phyloP scores from a whole-genome alignment of 2,113 vertebrate species.

The Columbina picui region DNA sequence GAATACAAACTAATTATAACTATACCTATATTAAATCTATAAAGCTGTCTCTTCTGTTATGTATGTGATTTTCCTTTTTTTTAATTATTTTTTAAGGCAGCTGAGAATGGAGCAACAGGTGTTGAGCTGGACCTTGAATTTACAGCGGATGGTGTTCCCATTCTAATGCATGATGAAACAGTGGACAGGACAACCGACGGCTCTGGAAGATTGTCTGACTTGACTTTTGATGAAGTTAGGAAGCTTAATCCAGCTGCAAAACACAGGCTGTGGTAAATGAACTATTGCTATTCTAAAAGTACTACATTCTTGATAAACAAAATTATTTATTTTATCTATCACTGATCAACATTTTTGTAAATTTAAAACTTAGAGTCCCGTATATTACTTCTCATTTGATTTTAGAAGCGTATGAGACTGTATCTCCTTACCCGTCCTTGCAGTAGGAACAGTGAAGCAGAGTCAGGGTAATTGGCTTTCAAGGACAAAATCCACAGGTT shows the following conservation, averaged over 20 bases:
- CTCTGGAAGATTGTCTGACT: slow-evolving; percentile 81
- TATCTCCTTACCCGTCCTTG: background rate
- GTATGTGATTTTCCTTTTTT: background rate
- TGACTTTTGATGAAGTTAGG: slow-evolving; percentile 84
- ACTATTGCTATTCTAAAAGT: background rate
- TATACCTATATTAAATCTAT: background rate
- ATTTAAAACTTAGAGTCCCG: background rate
- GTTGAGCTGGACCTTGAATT: slow-evolving; percentile 97
- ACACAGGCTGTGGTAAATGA: slow-evolving; percentile 85
- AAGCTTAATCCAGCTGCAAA: slow-evolving; percentile 91
- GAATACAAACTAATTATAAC: background rate
- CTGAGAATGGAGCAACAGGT: slow-evolving; percentile 88
- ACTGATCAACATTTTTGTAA: background rate
- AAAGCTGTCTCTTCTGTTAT: background rate
- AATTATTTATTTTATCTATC: background rate
- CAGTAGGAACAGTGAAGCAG: background rate
- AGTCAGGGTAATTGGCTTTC: background rate
- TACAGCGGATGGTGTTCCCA: slow-evolving; percentile 88
- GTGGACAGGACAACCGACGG: slow-evolving; percentile 94
- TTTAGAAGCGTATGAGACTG: background rate
- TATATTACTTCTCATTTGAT: background rate
- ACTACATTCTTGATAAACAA: background rate
- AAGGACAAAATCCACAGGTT: background rate
- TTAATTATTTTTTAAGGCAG: slow-evolving; percentile 80
- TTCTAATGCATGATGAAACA: slow-evolving; percentile 94